Evolutionary conservation across 2,113 vertebrate species (phyloP), one percentile per base, ranked within the genome.

Genomic region (Hipposideros armiger): DNA sequence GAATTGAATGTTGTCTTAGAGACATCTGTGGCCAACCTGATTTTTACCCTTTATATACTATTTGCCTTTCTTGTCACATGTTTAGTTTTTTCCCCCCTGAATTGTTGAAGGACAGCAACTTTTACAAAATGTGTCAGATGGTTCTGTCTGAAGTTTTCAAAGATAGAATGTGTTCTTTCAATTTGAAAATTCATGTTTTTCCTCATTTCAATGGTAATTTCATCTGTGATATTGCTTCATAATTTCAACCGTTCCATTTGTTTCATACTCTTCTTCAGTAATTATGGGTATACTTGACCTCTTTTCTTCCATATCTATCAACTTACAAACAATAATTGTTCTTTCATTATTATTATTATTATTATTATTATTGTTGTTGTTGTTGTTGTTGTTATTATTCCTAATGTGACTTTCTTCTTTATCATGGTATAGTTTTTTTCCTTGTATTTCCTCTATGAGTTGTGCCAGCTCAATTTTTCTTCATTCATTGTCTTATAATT

Each of bases 361-460:
- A n/a, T n/a, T 50, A 17, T 11, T 70, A 17, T 36, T 36, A 36
- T 36, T 36, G 2, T 36, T 42, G 22, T 54, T 73, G 19, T 70
- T 82, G 40, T 81, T 73, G 28, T 36, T 36, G 2, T 36, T 42
- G 22, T 54, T 73, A 22, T 24, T 45, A 56, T 56, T 87, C 32
- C 10, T 92, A 69, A 94, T 67, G 45, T 81, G 73, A 91, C 24
- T 85, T 93, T 66, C 11, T 60, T 85, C 9, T 76, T 85, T 92
- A 73, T 90, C 66, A 87, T 81, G 9, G 30, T 67, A 91, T 81
- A 69, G 13, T 88, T 91, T 80, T 93, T 40, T 90, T 47, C 47
- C 16, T 94, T 74, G 22, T 47, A 50, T 62, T 87, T 70, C n/a
- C 20, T 83, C 30, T 90, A 26, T 66, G n/a, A 81, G 19, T 74